A percentile compares a stretch with the other conserved stretches of the same genome.
Conservation (phyloP, 2,888 invertebrate species). For the Sphaerophoria rueppellii region DNA sequence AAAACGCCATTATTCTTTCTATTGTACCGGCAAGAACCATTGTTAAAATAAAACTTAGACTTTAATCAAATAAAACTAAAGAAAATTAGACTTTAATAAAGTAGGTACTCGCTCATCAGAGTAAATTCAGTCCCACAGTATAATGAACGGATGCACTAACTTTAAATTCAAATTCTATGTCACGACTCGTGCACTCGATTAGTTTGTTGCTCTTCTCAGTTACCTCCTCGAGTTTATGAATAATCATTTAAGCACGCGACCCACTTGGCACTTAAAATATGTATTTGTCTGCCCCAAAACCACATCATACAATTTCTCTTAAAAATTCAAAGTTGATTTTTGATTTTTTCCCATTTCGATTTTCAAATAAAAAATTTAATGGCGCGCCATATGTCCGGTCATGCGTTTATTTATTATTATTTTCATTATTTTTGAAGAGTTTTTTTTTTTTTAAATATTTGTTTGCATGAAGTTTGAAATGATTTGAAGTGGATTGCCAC, state of each 20-base stretch:
- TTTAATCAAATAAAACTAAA: no score
- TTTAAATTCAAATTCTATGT: slow-evolving; percentile 53
- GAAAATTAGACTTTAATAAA: no score
- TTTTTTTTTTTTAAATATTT: slow-evolving; percentile 9
- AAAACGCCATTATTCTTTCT: no score
- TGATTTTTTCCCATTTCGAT: slow-evolving; percentile 4
- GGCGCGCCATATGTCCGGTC: slow-evolving; percentile 31
- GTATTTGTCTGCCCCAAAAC: slow-evolving; percentile 13
- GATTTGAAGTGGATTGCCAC: slow-evolving; percentile 62
- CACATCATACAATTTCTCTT: slow-evolving; percentile 31
- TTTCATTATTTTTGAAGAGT: slow-evolving; percentile 45
- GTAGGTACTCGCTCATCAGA: no score
- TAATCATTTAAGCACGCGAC: slow-evolving; percentile 49
- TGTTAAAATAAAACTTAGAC: no score
- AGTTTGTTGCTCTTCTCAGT: slow-evolving; percentile 47
- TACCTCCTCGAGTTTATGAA: slow-evolving; percentile 52
- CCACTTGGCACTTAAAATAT: slow-evolving; percentile 46
- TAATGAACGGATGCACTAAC: background rate
- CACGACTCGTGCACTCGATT: slow-evolving; percentile 65
- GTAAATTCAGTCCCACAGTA: no score
- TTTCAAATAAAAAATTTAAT: background rate
- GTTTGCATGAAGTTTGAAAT: slow-evolving; percentile 25
- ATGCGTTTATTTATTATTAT: slow-evolving; percentile 55
- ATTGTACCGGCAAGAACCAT: no score
- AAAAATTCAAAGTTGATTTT: slow-evolving; percentile 31